Evolutionary conservation across 30 jellyfish, hydroid and myxozoan genomes (phyloP), one percentile per base, ranked within the genome.

Genomic region (Aurelia coerulea): DNA sequence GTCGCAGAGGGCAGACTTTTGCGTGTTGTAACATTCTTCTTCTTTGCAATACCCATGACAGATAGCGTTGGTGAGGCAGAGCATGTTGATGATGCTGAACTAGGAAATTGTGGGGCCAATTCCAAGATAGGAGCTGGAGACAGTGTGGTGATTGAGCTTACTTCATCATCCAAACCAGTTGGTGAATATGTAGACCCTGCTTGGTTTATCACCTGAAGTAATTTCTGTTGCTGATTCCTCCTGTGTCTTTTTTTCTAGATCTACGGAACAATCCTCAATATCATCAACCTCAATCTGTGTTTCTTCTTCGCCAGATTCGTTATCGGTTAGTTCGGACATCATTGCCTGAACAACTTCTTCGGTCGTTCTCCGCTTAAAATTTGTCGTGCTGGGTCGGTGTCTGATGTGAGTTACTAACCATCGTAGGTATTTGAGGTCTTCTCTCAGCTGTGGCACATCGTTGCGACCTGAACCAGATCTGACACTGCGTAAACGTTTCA

Each of bases 301-400:
- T 19, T 5, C 46, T 10, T 68, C 78, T 15, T n/a, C 78, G 8
- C n/a, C 78, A 19, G 78, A 29, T 68, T n/a, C n/a, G n/a, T n/a
- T 32, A 9, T 68, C 56, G 52, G 78, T 3, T 34, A 29, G 62
- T 68, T 68, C 78, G 2, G 34, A 29, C 4, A n/a, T 19, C 75
- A 65, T 65, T 19, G 59, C 78, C 78, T 68, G 78, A 13, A 68
- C 17, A 68, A 68, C 52, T 68, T 68, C 62, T 68, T 68, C 59
- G 13, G 52, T 68, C 52, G 62, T 68, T 68, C 52, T 68, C 18
- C 16, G 13, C 11, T 19, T 68, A 6, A 68, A 23, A 3, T 68
- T 68, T 29, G 78, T 68, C 18, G 52, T 33, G 52, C 78, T 68
- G 13, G 46, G 52, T 33, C 56, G 46, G 78, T 68, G 78, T 13